Conservation (phyloP, 1,140 invertebrate genomes). For the Pissodes strobi region DNA sequence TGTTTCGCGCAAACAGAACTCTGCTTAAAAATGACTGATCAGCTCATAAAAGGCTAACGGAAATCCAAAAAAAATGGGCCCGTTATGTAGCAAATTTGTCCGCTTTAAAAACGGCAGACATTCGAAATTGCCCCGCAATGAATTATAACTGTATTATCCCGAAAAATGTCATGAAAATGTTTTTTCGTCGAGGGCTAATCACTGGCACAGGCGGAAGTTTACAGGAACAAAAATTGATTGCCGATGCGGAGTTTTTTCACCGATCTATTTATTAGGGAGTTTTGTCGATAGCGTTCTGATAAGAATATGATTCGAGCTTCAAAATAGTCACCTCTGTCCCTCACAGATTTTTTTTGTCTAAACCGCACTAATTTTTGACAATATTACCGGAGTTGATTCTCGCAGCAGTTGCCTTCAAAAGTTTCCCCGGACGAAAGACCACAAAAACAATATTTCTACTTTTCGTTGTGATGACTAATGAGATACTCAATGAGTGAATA, state of each 20-base stretch:
- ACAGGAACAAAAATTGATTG: slow-evolving; percentile 24
- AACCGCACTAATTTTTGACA: too few relatives aligned
- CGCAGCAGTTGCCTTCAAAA: too few relatives aligned
- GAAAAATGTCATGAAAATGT: slow-evolving; percentile 25
- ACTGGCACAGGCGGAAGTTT: slow-evolving; percentile 12
- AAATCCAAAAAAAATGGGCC: background rate
- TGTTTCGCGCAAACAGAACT: background rate
- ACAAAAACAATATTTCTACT: too few relatives aligned
- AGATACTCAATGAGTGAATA: too few relatives aligned
- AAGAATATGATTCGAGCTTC: too few relatives aligned
- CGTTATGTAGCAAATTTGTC: slow-evolving; percentile 16
- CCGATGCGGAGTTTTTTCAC: slow-evolving; percentile 9
- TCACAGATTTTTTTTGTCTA: too few relatives aligned
- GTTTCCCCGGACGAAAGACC: too few relatives aligned
- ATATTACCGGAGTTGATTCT: too few relatives aligned
- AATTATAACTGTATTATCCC: slow-evolving; percentile 30
- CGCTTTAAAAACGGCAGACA: slow-evolving; percentile 4
- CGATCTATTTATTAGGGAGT: slow-evolving; percentile 22
- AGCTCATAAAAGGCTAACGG: background rate
- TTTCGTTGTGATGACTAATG: too few relatives aligned
- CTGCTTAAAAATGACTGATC: background rate
- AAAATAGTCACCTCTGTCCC: too few relatives aligned
- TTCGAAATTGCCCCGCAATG: slow-evolving; percentile 10
- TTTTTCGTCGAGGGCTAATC: slow-evolving; percentile 20
- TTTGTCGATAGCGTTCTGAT: too few relatives aligned